Evolutionary conservation across 2,113 vertebrate species (phyloP).

Genomic region (Chionis minor): DNA sequence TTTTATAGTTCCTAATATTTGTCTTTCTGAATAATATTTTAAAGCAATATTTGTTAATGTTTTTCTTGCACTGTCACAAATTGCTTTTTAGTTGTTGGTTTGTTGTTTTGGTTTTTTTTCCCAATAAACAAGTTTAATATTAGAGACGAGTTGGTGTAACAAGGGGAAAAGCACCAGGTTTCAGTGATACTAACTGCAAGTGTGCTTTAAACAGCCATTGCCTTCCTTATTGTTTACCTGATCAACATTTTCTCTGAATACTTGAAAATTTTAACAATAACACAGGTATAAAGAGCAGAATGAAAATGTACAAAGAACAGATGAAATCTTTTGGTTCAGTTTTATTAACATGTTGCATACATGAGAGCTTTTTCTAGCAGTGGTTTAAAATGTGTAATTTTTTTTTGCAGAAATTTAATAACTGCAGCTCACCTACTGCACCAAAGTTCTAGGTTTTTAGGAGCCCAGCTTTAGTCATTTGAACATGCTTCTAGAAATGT

Average conservation of each 20-base stretch:
- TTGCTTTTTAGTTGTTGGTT: constrained; percentile 63
- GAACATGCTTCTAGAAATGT: constrained; percentile 76
- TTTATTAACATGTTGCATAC: constrained; percentile 59
- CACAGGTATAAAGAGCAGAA: constrained; percentile 74
- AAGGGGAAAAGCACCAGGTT: constrained; percentile 64
- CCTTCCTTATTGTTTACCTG: constrained; percentile 79
- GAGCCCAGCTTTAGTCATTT: constrained; percentile 81
- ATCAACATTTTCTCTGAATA: constrained; percentile 79
- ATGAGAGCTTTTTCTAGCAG: constrained; percentile 73
- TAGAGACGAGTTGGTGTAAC: constrained; percentile 71
- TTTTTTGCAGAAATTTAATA: constrained; percentile 71
- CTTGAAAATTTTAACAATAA: constrained; percentile 80
- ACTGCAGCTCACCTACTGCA: constrained; percentile 76
- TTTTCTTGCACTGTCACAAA: constrained; percentile 76
- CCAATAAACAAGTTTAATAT: constrained; percentile 60
- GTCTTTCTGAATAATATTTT: constrained; percentile 77
- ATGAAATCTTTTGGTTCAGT: constrained; percentile 56
- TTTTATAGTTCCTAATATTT: constrained; percentile 78
- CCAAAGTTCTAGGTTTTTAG: constrained; percentile 78
- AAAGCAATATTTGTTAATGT: constrained; percentile 78
- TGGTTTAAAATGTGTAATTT: constrained; percentile 66
- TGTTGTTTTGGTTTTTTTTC: neutral
- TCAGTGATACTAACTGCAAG: constrained; percentile 64
- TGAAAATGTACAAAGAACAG: constrained; percentile 67
- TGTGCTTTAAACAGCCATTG: constrained; percentile 75